phyloP scores from a whole-genome alignment of 2,797 vertebrate species.

The Enteromius afrohamiltoni region DNA sequence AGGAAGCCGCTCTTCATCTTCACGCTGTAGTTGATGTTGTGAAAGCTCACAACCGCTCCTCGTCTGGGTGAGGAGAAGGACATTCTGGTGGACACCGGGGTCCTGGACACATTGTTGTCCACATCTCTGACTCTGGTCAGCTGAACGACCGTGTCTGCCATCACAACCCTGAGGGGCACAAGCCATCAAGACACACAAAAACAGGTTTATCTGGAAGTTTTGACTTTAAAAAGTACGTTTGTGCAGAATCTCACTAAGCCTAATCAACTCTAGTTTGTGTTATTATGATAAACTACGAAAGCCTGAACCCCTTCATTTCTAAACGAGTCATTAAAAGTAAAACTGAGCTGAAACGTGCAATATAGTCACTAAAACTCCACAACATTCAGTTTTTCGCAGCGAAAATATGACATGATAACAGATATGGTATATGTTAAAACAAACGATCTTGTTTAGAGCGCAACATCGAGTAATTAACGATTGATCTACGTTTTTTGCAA shows the following conservation, averaged over 20 bases:
- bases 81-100: background rate
- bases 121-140: background rate
- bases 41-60: slow-evolving; percentile 76
- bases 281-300: background rate
- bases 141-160: slow-evolving; percentile 6
- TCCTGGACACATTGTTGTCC: background rate
- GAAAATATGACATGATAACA: background rate
- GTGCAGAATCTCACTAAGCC: background rate
- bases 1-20: slow-evolving; percentile 57
- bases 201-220: background rate
- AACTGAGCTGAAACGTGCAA: background rate
- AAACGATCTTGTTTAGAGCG: background rate
- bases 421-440: too few relatives aligned
- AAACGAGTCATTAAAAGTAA: background rate
- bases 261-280: background rate
- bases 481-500: too few relatives aligned
- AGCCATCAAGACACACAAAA: background rate
- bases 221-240: background rate
- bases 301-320: background rate
- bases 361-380: background rate
- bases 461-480: background rate
- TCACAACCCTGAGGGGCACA: background rate
- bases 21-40: slow-evolving; percentile 76
- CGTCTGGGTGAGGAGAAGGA: slow-evolving; percentile 28
- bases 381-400: background rate